Evolutionary conservation across 2,888 invertebrate genomes (phyloP), one percentile per base, ranked within the genome.

Genomic region (Phengaris alcon): DNA sequence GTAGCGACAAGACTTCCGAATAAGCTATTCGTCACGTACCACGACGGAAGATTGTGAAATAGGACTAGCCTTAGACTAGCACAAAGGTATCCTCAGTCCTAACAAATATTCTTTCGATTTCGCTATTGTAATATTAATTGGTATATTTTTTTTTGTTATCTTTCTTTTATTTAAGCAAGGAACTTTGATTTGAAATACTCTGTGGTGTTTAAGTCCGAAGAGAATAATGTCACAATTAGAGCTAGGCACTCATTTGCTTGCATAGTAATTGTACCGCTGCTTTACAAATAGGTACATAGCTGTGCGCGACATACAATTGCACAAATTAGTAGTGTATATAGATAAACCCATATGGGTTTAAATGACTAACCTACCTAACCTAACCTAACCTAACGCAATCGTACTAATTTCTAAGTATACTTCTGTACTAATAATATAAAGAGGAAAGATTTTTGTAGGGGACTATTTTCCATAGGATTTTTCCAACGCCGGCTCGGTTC

Each of bases 181-280:
- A 9, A 69, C 7, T 69, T 48, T 9, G n/a, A 2, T 48, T 46
- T 68, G 68, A 68, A 15, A 69, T 64, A 44, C 35, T 64, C 35
- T 64, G 64, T 64, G 64, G 35, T 13, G 35, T 44, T 12, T 44
- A 13, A 64, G 64, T 64, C 12, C 10, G 64, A 64, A 64, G 64
- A 64, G 64, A 64, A 64, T 64, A 64, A 64, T 44, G 35, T 35
- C 64, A 64, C 64, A 35, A 64, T 64, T 64, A 64, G 64, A 10
- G 64, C 64, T 13, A 44, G 64, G 64, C 13, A 64, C 12, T 64
- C 64, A 64, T 64, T 64, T 64, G 64, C 64, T 35, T 64, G 64
- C 64, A 44, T 64, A 44, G 64, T 64, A 64, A 64, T 64, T 64
- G 64, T 64, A 64, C 64, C 64, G 64, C 64, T 35, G 35, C 64